These are phyloP conservation scores for Hydrocynus forskahlii DNA, from an alignment of 2,797 vertebrate genomes.

Conservation along the genomic window DNA sequence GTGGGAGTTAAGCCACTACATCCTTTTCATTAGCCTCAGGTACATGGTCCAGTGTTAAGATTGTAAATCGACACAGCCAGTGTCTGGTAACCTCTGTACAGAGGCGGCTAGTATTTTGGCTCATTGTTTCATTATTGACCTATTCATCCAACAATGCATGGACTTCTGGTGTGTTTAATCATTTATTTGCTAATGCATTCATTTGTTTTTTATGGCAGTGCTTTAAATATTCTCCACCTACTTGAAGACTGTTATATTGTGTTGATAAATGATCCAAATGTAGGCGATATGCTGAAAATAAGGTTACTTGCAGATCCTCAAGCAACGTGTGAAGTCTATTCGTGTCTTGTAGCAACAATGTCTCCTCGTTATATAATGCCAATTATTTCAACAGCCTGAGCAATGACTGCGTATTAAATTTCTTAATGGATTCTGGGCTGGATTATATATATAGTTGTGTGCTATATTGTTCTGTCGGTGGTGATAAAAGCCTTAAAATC, in stretches of 20 bases:
- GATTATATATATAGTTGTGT: not conserved
- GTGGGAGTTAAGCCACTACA: constrained; percentile 25
- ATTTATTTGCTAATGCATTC: constrained; percentile 12
- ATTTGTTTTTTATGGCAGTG: not conserved
- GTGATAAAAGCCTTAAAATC: not conserved
- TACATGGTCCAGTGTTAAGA: constrained; percentile 31
- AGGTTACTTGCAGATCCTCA: not conserved
- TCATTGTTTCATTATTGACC: not conserved
- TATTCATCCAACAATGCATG: constrained; percentile 15
- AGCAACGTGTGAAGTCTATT: not conserved
- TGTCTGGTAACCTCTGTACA: constrained; percentile 40
- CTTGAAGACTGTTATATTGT: not conserved
- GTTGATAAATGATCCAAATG: not conserved
- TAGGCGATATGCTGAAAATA: not conserved
- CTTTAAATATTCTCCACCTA: not conserved
- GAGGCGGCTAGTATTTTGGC: constrained; percentile 20
- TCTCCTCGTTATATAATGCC: not conserved
- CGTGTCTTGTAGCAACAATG: not conserved
- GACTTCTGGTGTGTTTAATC: not conserved
- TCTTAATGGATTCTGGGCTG: not conserved
- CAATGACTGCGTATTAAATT: not conserved
- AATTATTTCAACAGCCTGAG: not conserved
- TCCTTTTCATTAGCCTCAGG: constrained; percentile 38
- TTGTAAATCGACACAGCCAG: constrained; percentile 40
- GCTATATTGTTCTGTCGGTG: not conserved